A percentile compares a stretch with the other conserved stretches of the same genome.
Conservation (phyloP, 2,113 vertebrate species). For the Strix aluco region DNA sequence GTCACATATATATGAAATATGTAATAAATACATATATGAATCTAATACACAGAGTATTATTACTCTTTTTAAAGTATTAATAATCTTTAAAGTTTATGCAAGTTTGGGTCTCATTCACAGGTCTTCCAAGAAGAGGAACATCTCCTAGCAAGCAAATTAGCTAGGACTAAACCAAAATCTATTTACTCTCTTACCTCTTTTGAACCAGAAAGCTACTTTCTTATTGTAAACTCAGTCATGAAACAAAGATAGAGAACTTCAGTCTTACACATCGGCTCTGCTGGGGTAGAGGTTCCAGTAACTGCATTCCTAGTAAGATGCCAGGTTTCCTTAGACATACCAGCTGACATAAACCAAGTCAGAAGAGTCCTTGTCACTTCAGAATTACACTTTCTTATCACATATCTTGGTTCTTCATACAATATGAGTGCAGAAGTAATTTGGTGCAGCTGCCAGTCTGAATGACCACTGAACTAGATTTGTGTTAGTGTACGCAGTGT, state of each 20-base stretch:
- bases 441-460: background rate
- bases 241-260: background rate
- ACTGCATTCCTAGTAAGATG: background rate
- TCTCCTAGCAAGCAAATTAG: background rate
- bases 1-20: background rate
- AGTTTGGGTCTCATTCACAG: background rate
- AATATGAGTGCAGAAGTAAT: background rate
- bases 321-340: background rate
- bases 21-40: background rate
- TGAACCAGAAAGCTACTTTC: background rate
- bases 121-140: background rate
- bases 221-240: background rate
- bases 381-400: background rate
- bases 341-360: background rate
- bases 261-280: background rate
- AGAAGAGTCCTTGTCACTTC: background rate
- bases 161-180: background rate
- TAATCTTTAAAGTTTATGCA: background rate
- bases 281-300: background rate
- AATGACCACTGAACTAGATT: background rate
- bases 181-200: background rate
- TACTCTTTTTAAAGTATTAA: background rate
- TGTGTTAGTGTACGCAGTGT: rapidly evolving
- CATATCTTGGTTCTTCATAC: background rate
- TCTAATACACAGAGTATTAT: background rate